Evolutionary conservation across 1,140 invertebrate species (phyloP).

Genomic region (Ectropis grisescens): DNA sequence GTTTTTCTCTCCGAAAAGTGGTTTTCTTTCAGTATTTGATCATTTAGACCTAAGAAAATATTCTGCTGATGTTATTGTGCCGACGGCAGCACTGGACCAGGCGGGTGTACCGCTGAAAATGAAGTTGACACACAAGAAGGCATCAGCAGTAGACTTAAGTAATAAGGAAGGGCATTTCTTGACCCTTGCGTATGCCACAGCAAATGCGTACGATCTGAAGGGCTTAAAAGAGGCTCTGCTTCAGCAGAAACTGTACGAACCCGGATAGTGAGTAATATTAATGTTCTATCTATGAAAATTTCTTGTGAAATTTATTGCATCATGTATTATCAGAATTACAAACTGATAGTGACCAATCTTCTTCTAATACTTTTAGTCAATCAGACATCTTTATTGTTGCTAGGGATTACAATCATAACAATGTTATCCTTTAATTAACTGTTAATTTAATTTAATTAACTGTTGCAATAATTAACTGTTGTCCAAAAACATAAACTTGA

Average conservation of each 20-base stretch:
- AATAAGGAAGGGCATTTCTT: conserved; percentile 54
- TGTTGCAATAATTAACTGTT: too few relatives aligned
- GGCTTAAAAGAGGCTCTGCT: conserved; percentile 41
- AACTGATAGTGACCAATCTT: too few relatives aligned
- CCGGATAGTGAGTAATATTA: conserved; percentile 53
- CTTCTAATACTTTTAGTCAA: too few relatives aligned
- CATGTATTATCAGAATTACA: too few relatives aligned
- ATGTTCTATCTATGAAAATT: too few relatives aligned
- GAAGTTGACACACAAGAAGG: conserved; percentile 49
- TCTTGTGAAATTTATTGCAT: too few relatives aligned
- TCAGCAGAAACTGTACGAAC: conserved; percentile 56
- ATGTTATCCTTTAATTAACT: too few relatives aligned
- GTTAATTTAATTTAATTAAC: too few relatives aligned
- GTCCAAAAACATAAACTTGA: too few relatives aligned
- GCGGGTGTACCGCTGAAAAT: conserved; percentile 47
- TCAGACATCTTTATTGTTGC: too few relatives aligned
- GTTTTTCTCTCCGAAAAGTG: conserved; percentile 20
- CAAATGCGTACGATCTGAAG: conserved; percentile 50
- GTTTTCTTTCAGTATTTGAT: conserved; percentile 17
- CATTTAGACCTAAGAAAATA: conserved; percentile 21
- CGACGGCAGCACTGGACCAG: conserved; percentile 41
- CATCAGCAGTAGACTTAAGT: conserved; percentile 30
- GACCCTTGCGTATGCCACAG: conserved; percentile 55
- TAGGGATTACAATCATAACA: too few relatives aligned
- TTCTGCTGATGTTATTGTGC: conserved; percentile 33